Conservation (phyloP, 1,140 invertebrate genomes). For the Vanessa tameamea region DNA sequence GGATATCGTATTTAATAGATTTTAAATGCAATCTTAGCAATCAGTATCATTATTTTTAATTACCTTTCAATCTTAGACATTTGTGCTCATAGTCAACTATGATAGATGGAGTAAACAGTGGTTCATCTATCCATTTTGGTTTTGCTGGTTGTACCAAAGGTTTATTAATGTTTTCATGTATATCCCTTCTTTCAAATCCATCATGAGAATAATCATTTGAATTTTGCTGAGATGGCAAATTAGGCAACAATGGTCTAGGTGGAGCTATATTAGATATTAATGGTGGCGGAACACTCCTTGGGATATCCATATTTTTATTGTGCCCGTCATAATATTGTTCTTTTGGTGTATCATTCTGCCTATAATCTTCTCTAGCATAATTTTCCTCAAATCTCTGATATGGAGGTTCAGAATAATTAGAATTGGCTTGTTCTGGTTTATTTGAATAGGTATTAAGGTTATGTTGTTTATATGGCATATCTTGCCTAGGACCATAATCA, state of each 20-base stretch:
- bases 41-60: constrained; percentile 37
- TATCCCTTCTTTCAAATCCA: constrained; percentile 41
- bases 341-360: constrained; percentile 32
- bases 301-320: constrained; percentile 40
- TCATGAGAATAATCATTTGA: constrained; percentile 40
- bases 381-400: constrained; percentile 33
- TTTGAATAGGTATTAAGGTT: constrained; percentile 27
- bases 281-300: background rate
- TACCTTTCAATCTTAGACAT: constrained; percentile 76
- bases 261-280: constrained; percentile 22
- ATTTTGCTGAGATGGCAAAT: constrained; percentile 26
- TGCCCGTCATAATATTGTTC: constrained; percentile 49
- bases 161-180: constrained; percentile 21
- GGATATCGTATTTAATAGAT: background rate
- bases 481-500: constrained; percentile 28
- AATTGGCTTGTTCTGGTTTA: constrained; percentile 26
- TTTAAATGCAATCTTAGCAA: constrained; percentile 6
- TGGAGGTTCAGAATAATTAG: constrained; percentile 21
- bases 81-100: constrained; percentile 88
- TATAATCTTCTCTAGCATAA: constrained; percentile 36
- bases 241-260: constrained; percentile 24
- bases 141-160: constrained; percentile 39
- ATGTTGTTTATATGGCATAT: constrained; percentile 41
- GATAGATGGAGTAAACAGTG: constrained; percentile 79
- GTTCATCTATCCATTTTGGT: constrained; percentile 69